Base-by-base conservation (phyloP, 2,888 invertebrate species). In the Drosophila macrospina region DNA sequence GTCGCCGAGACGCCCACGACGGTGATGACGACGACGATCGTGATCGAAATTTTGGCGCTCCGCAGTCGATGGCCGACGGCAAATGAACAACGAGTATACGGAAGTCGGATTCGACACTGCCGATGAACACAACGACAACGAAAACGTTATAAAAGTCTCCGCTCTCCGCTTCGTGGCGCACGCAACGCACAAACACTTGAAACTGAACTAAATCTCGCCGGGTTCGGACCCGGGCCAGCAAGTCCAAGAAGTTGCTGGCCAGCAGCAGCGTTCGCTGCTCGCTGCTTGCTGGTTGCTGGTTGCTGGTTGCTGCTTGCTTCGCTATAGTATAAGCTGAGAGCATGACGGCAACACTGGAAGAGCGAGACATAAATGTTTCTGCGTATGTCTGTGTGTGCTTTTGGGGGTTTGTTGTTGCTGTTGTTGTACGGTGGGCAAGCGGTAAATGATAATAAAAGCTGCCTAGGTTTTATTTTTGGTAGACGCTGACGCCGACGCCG, bases 141-240 rank as follows among this genome's bases (percentile, higher is more conserved):
- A 54, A 71, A 70, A 56, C 74, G 52, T 74, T 68, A 61, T 55
- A 80, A 67, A 62, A 70, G 48, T 79, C 73, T 84, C 71, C 89
- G 89, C 75, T 88, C 82, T 55, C 74, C 87, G 82, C 84, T 88
- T 81, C 74, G 82, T 84, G 86, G 83, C 90, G 90, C 91, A 90
- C 90, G 91, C 89, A 89, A 90, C 90, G 90, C 91, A 89, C 89
- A 89, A 88, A 91, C 91, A 91, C 91, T 91, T 89, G 89, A 91
- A 90, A 91, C 89, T 89, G 90, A 90, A 90, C 90, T 90, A 90
- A 90, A 89, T 89, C 87, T 90, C 80, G 78, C 81, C 79, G 60
- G 80, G 89, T 89, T 82, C 87, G 89, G 87, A 89, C 89, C 85
- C 87, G 66, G 81, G 78, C 78, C 76, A 89, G 82, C 90, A 90